Base-by-base conservation (phyloP, 1,140 invertebrate genomes). In the Dryas iulia region DNA sequence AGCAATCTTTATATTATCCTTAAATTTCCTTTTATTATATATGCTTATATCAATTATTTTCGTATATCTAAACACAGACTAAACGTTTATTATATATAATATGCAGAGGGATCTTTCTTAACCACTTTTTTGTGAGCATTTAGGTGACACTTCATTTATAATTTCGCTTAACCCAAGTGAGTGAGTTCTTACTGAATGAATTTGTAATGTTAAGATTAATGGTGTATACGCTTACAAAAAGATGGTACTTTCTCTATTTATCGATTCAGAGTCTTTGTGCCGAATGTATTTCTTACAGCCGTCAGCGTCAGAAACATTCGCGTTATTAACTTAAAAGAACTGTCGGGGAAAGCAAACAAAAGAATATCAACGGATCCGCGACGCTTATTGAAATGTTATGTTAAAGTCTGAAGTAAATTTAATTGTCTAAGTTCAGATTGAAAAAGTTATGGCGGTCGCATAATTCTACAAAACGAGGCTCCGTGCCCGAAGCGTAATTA, bases 161-260 rank as follows among this genome's bases (percentile, higher is more conserved):
- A 90, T 88, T 88, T 86, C 72, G 79, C 83, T 88, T 89, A 90
- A 90, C 85, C 81, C 84, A 82, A 87, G 82, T 83, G 87, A 86
- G 83, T 88, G 88, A 90, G 85, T 89, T 86, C 84, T 84, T 87
- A 86, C 85, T 78, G 83, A 88, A 84, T 88, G 86, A 89, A 90
- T 90, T 84, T 88, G 86, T 89, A 86, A 90, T 90, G 84, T 85
- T 78, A 85, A 86, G 86, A 88, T 90, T 88, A 88, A 71, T 61
- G 63, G 52, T 54, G 28, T 63, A 31, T 59, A 57, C 53, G 54
- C 47, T 30, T 64, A 60, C 66, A 60, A 53, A 71, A 71, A 68
- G 56, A 54, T 57, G 54, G n/a, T 56, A 58, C 21, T 26, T 59
- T 56, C 33, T 57, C 52, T 39, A 28, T 47, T 66, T 67, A 67